Evolutionary conservation across 1,140 invertebrate species (phyloP), one percentile per base, ranked within the genome.

Genomic region (Piezodorus guildinii): DNA sequence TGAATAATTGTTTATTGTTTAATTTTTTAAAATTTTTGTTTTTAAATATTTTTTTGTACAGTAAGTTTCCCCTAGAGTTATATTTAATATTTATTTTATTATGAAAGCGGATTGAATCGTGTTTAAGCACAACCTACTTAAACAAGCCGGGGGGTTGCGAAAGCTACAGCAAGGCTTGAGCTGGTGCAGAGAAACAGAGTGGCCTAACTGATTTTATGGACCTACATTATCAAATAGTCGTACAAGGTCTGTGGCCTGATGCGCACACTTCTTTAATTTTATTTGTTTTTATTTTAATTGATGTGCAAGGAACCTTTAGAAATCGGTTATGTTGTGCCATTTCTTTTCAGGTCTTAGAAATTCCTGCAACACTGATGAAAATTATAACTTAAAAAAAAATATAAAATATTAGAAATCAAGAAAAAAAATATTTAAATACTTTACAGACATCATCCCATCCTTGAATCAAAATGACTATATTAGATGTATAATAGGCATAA

Each of bases 1-100:
- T 49, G 46, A 49, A 39, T 39, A n/a, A 49, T 49, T 49, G 46
- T 49, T 49, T 49, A 17, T 49, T 56, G 52, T 56, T 56, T 56
- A 23, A 56, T 23, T 56, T 21, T 56, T 23, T 56, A 17, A 17
- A 23, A 56, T 15, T 27, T 56, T 56, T 56, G 19, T 56, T 49
- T 49, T 19, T 49, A 19, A 49, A 19, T 19, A 49, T 49, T 49
- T 19, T 46, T 49, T 56, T 56, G 52, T 56, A 56, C 23, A 56
- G 52, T 21, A 56, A 56, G 14, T 56, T 56, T 56, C 21, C 52
- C 23, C 23, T 49, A 23, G 19, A 56, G 52, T 23, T 56, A 23
- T 25, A 56, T 23, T 23, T 25, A 23, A 25, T 56, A 23, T 56
- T 23, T 56, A 23, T 56, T 56, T 56, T 56, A 39, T 39, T 39